phyloP scores from a whole-genome alignment of 2,113 vertebrate genomes.

The Collichthys lucidus region DNA sequence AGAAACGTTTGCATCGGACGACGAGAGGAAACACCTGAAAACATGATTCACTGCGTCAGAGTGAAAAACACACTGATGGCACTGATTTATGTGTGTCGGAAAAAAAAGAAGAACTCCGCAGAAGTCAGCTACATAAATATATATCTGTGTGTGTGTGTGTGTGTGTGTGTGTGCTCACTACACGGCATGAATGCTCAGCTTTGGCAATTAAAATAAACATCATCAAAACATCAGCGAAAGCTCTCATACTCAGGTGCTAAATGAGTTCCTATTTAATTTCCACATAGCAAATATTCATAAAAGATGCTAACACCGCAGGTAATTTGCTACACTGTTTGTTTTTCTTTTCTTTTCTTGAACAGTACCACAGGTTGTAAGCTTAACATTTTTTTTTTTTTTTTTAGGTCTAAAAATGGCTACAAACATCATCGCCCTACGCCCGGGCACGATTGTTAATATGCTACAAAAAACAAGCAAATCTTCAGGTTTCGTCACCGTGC shows the following conservation, averaged over 20 bases:
- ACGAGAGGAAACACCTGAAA: constrained; percentile 38
- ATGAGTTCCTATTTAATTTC: constrained; percentile 39
- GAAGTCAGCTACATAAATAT: constrained; percentile 55
- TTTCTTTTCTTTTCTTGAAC: constrained; percentile 16
- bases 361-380: constrained; percentile 42
- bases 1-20: constrained; percentile 33
- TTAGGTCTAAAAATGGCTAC: constrained; percentile 62
- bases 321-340: constrained; percentile 49
- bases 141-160: background rate
- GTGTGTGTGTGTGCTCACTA: constrained; percentile 34
- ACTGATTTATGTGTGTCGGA: constrained; percentile 12
- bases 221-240: constrained; percentile 56
- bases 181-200: constrained; percentile 64
- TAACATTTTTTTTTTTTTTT: background rate
- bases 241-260: constrained; percentile 54
- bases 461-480: constrained; percentile 63
- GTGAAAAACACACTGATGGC: constrained; percentile 3
- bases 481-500: constrained; percentile 18
- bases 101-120: constrained; percentile 8
- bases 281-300: constrained; percentile 60
- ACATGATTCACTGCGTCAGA: constrained; percentile 10
- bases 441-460: constrained; percentile 41
- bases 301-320: constrained; percentile 46
- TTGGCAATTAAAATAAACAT: constrained; percentile 57
- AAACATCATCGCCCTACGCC: constrained; percentile 37